These are phyloP conservation scores for Oscheius sp. DNA, from an alignment of 2,888 invertebrate genomes.

Conservation along the genomic window DNA sequence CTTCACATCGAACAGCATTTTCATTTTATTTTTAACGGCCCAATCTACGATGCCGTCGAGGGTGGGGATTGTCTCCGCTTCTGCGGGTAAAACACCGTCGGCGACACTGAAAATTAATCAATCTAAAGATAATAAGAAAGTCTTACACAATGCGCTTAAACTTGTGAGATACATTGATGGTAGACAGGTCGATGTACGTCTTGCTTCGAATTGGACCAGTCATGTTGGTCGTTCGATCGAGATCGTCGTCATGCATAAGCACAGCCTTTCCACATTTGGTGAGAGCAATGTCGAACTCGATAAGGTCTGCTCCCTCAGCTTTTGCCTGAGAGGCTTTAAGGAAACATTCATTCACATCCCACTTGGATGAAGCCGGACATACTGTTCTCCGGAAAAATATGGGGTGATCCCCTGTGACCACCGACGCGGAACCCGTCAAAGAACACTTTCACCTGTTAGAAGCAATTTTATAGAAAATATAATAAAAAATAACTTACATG, in stretches of 20 bases:
- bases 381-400: constrained; percentile 69
- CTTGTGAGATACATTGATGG: constrained; percentile 55
- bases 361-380: constrained; percentile 67
- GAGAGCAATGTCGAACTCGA: constrained; percentile 84
- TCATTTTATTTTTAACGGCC: constrained; percentile 80
- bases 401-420: constrained; percentile 70
- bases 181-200: constrained; percentile 56
- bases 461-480: neutral
- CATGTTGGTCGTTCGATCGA: constrained; percentile 77
- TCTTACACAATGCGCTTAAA: constrained; percentile 44
- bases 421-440: constrained; percentile 69
- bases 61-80: constrained; percentile 78
- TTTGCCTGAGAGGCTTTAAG: constrained; percentile 78
- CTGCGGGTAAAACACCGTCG: constrained; percentile 28
- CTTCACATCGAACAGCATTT: constrained; percentile 85
- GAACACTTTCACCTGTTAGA: constrained; percentile 61
- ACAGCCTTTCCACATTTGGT: constrained; percentile 84
- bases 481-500: constrained; percentile 18
- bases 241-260: constrained; percentile 82
- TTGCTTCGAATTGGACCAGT: constrained; percentile 61
- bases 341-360: neutral
- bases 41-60: constrained; percentile 82
- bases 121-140: constrained; percentile 14
- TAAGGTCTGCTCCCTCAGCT: constrained; percentile 81
- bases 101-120: neutral